Conservation (phyloP, 1,140 invertebrate genomes). For the Orchestia grillus region DNA sequence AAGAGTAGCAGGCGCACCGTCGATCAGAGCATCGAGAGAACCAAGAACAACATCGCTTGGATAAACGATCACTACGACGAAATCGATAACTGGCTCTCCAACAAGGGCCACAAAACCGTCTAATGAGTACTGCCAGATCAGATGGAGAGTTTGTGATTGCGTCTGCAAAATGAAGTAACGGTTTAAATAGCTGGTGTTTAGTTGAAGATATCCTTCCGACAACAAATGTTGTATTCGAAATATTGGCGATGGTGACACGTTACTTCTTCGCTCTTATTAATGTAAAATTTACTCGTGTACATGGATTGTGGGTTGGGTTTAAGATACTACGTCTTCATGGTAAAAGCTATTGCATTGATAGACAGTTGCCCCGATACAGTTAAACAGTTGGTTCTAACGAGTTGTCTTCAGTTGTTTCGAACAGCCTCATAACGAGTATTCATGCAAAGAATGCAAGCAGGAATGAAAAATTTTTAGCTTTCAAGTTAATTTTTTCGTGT, state of each 20-base stretch:
- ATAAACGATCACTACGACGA: conserved; percentile 28
- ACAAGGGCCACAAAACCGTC: conserved; percentile 57
- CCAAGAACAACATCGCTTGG: conserved; percentile 60
- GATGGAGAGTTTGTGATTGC: too few species aligned
- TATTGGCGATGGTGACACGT: not conserved
- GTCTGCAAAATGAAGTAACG: not conserved
- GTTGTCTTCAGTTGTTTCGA: not conserved
- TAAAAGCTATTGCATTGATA: not conserved
- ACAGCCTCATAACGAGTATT: not conserved
- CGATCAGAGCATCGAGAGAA: conserved; percentile 58
- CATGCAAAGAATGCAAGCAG: not conserved
- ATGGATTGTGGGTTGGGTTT: not conserved
- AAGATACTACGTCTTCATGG: not conserved
- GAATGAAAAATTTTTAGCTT: not conserved
- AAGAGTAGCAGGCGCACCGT: conserved; percentile 36
- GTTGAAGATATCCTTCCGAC: not conserved
- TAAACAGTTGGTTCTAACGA: not conserved
- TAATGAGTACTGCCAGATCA: not conserved
- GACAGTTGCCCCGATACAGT: not conserved
- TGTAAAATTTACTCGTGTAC: not conserved
- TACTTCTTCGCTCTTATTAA: too few species aligned
- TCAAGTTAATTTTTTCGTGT: not conserved
- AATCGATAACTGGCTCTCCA: conserved; percentile 58
- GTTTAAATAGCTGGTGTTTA: not conserved
- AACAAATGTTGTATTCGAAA: not conserved